Evolutionary conservation across 2,888 invertebrate species (phyloP).

Genomic region (Hypselothyrea guttata): DNA sequence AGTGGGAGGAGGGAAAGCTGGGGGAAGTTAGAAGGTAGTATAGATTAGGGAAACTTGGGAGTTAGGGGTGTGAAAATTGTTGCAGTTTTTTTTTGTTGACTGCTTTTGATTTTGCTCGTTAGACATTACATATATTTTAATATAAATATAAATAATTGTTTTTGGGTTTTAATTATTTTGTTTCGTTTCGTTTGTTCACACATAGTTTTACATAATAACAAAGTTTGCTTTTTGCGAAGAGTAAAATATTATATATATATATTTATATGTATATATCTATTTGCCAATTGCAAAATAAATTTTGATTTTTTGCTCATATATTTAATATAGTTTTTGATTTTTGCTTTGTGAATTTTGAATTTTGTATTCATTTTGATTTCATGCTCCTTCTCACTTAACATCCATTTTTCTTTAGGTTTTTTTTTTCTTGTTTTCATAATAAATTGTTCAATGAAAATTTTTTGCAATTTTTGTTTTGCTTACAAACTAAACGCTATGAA

Average conservation of each 20-base stretch:
- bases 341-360: constrained; percentile 40
- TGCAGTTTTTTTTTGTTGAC: constrained; percentile 49
- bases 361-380: constrained; percentile 53
- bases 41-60: background rate
- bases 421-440: too few species aligned
- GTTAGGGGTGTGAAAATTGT: constrained; percentile 9
- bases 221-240: constrained; percentile 55
- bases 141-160: constrained; percentile 69
- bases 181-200: constrained; percentile 39
- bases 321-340: constrained; percentile 63
- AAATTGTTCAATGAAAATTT: constrained; percentile 50
- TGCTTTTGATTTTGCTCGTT: constrained; percentile 57
- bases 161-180: constrained; percentile 41
- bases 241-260: constrained; percentile 48
- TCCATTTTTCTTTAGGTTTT: constrained; percentile 43
- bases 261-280: constrained; percentile 43
- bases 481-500: constrained; percentile 60
- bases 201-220: constrained; percentile 62
- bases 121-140: constrained; percentile 53
- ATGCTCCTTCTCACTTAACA: constrained; percentile 62
- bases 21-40: background rate
- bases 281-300: constrained; percentile 71
- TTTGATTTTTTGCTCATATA: constrained; percentile 43
- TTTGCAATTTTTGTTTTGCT: constrained; percentile 42
- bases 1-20: constrained; percentile 1